Evolutionary conservation across 2,888 invertebrate species (phyloP).

Genomic region (Nycteola revayana): DNA sequence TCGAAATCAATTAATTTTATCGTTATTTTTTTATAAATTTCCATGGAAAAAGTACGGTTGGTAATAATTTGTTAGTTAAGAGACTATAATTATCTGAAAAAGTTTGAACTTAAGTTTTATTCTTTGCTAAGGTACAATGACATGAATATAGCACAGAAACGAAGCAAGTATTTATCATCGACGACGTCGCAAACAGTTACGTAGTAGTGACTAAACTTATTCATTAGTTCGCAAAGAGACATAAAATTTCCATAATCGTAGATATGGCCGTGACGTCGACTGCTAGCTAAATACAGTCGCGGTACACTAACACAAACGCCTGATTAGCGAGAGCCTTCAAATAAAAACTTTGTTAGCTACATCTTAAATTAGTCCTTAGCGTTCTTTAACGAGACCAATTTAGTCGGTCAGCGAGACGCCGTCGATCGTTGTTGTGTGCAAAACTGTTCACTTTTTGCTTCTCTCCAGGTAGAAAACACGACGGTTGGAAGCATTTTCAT

Average conservation of each 20-base stretch:
- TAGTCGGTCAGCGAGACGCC: slow-evolving; percentile 59
- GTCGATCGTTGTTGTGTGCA: slow-evolving; percentile 67
- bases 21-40: no score
- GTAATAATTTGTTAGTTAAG: no score
- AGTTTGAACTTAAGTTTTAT: no score
- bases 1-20: slow-evolving; percentile 33
- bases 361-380: slow-evolving; percentile 71
- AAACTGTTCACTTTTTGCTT: slow-evolving; percentile 70
- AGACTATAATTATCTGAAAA: no score
- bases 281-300: slow-evolving; percentile 31
- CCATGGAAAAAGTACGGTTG: no score
- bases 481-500: slow-evolving; percentile 76
- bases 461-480: slow-evolving; percentile 74
- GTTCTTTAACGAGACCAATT: slow-evolving; percentile 71
- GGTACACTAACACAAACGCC: slow-evolving; percentile 35
- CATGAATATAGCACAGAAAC: slow-evolving; percentile 34
- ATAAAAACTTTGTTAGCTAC: slow-evolving; percentile 65
- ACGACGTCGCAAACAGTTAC: slow-evolving; percentile 31
- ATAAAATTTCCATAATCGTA: slow-evolving; percentile 47
- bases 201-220: slow-evolving; percentile 34
- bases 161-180: slow-evolving; percentile 39
- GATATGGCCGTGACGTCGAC: slow-evolving; percentile 33
- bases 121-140: slow-evolving; percentile 28
- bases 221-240: slow-evolving; percentile 46
- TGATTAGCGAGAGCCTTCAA: slow-evolving; percentile 40